Percentiles rank a stretch among this genome's conserved stretches.
Conservation (phyloP, 2,888 invertebrate genomes). For the Conomelus anceps region DNA sequence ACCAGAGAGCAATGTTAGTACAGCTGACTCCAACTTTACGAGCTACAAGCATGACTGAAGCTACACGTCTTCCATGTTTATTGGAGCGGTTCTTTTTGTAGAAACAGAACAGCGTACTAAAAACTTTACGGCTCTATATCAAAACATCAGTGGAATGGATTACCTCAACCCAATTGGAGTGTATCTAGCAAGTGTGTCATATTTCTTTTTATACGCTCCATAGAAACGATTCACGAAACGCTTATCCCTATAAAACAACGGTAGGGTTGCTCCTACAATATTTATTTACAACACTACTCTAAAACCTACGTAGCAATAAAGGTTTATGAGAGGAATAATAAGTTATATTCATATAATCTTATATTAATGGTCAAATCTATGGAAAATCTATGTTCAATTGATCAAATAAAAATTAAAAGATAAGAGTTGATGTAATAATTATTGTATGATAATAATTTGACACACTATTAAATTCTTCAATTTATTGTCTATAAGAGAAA, state of each 20-base stretch:
- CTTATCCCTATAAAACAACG: too few species aligned
- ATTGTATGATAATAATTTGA: too few species aligned
- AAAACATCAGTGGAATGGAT: neutral
- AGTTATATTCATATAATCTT: too few species aligned
- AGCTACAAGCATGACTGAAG: neutral
- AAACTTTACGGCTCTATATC: neutral
- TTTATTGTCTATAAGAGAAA: too few species aligned
- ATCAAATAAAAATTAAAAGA: too few species aligned
- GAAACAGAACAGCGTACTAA: neutral
- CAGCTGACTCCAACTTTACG: neutral
- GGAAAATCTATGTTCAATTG: too few species aligned
- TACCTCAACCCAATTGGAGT: neutral
- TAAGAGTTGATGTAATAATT: too few species aligned
- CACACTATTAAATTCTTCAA: too few species aligned
- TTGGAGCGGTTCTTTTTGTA: neutral
- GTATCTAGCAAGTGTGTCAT: neutral
- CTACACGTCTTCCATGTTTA: neutral
- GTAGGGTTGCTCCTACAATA: too few species aligned
- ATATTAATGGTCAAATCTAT: too few species aligned
- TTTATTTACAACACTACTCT: too few species aligned
- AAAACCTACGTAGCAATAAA: too few species aligned
- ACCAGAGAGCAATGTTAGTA: neutral
- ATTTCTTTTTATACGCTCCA: neutral
- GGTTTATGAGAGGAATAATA: neutral
- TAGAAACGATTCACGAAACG: neutral